phyloP scores from a whole-genome alignment of 2,113 vertebrate species.

The Thunnus thynnus region DNA sequence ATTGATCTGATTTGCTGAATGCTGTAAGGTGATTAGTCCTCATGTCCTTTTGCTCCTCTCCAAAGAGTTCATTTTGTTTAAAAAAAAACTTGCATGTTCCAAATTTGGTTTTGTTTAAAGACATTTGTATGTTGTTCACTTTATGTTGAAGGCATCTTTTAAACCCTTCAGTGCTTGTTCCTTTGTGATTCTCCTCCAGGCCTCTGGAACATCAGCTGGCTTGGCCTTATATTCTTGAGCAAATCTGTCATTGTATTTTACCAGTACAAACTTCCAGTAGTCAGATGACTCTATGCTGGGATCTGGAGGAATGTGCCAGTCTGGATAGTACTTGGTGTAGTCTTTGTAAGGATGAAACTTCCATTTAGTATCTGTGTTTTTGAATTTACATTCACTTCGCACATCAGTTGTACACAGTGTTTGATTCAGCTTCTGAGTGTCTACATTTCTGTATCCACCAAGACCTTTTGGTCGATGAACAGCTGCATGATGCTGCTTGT shows the following conservation, averaged over 20 bases:
- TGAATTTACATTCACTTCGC: rapidly evolving
- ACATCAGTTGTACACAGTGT: conserved; percentile 69
- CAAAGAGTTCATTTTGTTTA: too few relatives aligned
- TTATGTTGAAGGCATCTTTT: conserved; percentile 53
- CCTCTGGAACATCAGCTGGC: conserved; percentile 64
- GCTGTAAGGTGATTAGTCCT: too few relatives aligned
- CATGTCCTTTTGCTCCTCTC: too few relatives aligned
- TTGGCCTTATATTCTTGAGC: conserved; percentile 13
- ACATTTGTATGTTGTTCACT: neutral
- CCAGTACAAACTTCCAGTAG: conserved; percentile 80
- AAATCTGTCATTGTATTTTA: conserved; percentile 66
- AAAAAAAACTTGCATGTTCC: too few relatives aligned
- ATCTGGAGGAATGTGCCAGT: conserved; percentile 82
- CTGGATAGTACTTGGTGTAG: conserved; percentile 60
- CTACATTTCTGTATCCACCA: rapidly evolving
- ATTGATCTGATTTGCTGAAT: too few relatives aligned
- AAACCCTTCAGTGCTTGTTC: conserved; percentile 54
- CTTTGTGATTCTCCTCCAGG: conserved; percentile 62
- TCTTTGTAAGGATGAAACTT: conserved; percentile 47
- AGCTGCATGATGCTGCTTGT: conserved; percentile 62
- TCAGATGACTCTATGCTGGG: conserved; percentile 61
- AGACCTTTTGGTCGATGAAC: conserved; percentile 75
- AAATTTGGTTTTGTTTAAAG: too few relatives aligned
- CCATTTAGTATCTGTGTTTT: rapidly evolving
- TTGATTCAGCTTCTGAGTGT: neutral